Evolutionary conservation across 2,888 invertebrate species (phyloP), one percentile per base, ranked within the genome.

Genomic region (Colletes collaris): DNA sequence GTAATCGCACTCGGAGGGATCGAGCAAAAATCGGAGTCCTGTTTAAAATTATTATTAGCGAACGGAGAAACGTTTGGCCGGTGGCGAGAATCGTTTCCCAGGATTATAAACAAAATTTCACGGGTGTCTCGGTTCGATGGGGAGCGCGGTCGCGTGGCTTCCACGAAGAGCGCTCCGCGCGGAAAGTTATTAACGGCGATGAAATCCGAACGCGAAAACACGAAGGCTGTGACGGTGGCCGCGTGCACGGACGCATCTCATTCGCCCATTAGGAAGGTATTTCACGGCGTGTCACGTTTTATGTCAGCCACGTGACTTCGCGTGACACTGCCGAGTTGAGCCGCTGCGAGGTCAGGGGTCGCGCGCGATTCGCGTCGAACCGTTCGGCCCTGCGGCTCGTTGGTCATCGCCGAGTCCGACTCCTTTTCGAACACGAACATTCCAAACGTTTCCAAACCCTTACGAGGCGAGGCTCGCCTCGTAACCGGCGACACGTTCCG

Each of bases 231-330:
- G 87, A 80, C 82, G 76, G 78, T 81, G 82, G 85, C 84, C 79
- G 86, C 72, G 86, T 83, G 86, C 87, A 85, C 81, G 87, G 82
- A 88, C 85, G 87, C 89, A 87, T 87, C 87, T 81, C 79, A 84
- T 87, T 90, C 87, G 86, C 85, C 90, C 90, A 90, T 91, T 91
- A 91, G 87, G 83, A 89, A 91, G 90, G 89, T 90, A 91, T 91
- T 91, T 91, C 91, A 91, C 91, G 91, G 91, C 89, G 81, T 88
- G 91, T 91, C 91, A 91, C 88, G 90, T 91, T 87, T 91, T 91
- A 91, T 91, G 90, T 87, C 88, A 89, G 83, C 90, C 91, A 91
- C 91, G 91, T 91, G 91, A 91, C 90, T 89, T 84, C 84, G 79
- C 87, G 87, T 88, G 88, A 89, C 90, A 89, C 88, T 87, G 84